Percentiles rank a stretch among this genome's conserved stretches.
phyloP scores from a whole-genome alignment of 2,888 invertebrate genomes.

The Cataglyphis livida region DNA sequence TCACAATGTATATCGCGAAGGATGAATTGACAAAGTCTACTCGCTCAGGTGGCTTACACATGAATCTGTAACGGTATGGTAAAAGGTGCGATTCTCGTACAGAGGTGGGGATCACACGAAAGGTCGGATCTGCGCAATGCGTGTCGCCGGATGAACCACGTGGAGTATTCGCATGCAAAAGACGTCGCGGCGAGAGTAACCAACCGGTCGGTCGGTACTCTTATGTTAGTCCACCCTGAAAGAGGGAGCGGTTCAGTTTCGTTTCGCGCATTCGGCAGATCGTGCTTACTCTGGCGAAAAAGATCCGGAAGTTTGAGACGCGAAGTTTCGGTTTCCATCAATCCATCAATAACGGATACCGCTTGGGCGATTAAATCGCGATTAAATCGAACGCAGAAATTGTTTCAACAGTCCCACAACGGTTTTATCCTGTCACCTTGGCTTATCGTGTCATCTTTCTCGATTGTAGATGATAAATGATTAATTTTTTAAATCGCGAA shows the following conservation, averaged over 20 bases:
- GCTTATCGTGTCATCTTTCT: conserved; percentile 7
- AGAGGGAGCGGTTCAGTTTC: conserved; percentile 68
- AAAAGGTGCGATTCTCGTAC: conserved; percentile 73
- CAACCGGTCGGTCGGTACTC: conserved; percentile 68
- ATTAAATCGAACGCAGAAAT: neutral
- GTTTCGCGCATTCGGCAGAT: conserved; percentile 47
- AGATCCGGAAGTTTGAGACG: neutral
- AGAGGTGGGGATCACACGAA: conserved; percentile 75
- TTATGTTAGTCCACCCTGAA: conserved; percentile 71
- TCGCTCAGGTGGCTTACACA: conserved; percentile 24
- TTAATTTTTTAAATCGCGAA: neutral
- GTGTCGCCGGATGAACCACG: conserved; percentile 81
- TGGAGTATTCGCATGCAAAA: conserved; percentile 84
- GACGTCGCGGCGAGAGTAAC: conserved; percentile 71
- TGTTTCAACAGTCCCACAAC: neutral
- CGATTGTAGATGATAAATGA: conserved; percentile 4
- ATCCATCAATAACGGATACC: neutral
- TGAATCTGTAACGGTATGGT: conserved; percentile 64
- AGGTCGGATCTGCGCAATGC: conserved; percentile 82
- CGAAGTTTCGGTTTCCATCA: neutral
- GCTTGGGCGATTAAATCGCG: neutral
- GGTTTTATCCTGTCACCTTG: conserved; percentile 2
- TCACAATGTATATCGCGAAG: neutral
- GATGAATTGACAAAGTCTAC: neutral
- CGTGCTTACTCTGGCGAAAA: neutral